Base-by-base conservation (phyloP, 2,888 invertebrate species). In the Athrips mouffetella region DNA sequence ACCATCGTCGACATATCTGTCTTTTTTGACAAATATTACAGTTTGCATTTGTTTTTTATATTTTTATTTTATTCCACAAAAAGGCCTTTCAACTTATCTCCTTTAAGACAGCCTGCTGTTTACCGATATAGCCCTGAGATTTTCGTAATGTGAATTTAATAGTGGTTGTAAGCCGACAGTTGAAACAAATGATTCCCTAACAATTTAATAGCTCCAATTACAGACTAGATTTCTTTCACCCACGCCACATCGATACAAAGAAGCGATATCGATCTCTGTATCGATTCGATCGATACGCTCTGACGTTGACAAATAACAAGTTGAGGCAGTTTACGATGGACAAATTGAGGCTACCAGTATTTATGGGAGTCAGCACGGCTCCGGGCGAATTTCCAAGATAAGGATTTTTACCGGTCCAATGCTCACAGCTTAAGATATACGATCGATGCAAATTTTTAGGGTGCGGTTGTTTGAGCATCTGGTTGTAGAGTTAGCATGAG, bases 261-360 rank as follows among this genome's bases (percentile, higher is more conserved):
- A 47, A 54, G 59, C 70, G 68, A 84, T 83, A 82, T 72, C 63
- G 79, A 86, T 85, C 81, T 75, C 67, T 67, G 76, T 78, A 75
- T 73, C 75, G 79, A 80, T 82, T 75, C 76, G 70, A 71, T 70
- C 37, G 37, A 37, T 69, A 70, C 73, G 60, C 66, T 57, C 60
- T 68, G 83, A 86, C 84, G 71, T 79, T 81, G 85, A 86, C 83
- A 84, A 85, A 86, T 85, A 76, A 76, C 76, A 67, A 66, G 69
- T 76, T 71, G 66, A 66, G 62, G 61, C 65, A 75, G 59, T 80
- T 82, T 81, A 81, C 72, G 68, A 73, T 62, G 62, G 77, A 81
- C 84, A 80, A 85, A 85, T 84, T 85, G 82, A 76, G 72, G 76
- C 71, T 76, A 70, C 74, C 67, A 54, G 75, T 76, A 76, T 80